These are phyloP conservation scores for Jordanella pulchra DNA, from an alignment of 2,797 vertebrate genomes.

Conservation along the genomic window DNA sequence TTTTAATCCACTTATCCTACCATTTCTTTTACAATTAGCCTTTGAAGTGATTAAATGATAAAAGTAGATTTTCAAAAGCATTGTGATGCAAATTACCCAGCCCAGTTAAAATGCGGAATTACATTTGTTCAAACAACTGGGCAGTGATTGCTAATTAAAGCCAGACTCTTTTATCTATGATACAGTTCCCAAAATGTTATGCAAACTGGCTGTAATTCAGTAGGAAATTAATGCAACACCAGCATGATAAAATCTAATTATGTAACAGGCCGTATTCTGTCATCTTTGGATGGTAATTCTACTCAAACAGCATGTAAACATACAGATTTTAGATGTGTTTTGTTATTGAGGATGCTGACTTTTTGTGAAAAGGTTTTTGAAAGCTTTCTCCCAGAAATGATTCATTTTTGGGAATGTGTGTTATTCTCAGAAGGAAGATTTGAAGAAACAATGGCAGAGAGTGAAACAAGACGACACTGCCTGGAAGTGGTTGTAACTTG, in stretches of 20 bases:
- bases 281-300: background rate
- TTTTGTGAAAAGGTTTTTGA: background rate
- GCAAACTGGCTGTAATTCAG: background rate
- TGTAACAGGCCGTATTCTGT: background rate
- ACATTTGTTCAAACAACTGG: background rate
- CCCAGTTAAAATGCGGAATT: too few relatives aligned
- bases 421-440: slow-evolving; percentile 17
- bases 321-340: background rate
- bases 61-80: too few relatives aligned
- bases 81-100: too few relatives aligned
- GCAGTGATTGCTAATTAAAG: slow-evolving; percentile 1
- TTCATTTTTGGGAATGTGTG: background rate
- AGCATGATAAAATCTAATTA: background rate
- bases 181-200: background rate
- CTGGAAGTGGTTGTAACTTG: slow-evolving; percentile 12
- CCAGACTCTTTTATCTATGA: slow-evolving; percentile 4
- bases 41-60: too few relatives aligned
- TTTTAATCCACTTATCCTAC: background rate
- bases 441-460: slow-evolving; percentile 31
- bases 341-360: background rate
- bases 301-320: background rate
- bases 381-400: background rate
- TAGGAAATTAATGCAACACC: background rate
- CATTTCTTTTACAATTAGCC: too few relatives aligned
- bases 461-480: slow-evolving; percentile 15